Evolutionary conservation across 2,113 vertebrate species (phyloP), one percentile per base, ranked within the genome.

Genomic region (Platichthys flesus): DNA sequence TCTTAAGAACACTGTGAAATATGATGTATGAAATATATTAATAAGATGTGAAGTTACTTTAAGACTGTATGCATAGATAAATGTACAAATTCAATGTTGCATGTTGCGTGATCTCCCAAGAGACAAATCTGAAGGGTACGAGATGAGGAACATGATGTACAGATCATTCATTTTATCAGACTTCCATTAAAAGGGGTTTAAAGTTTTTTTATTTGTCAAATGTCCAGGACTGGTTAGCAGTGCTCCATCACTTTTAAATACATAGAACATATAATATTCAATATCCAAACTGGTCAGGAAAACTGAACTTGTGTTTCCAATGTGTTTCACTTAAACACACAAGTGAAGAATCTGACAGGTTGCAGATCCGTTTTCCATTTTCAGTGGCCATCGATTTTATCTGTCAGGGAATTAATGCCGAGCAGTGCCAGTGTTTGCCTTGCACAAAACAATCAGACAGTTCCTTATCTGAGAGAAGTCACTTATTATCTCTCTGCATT

Each of bases 401-500:
- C 31, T 76, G 37, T 26, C 42, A 3, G 40, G 40, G 40, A 42
- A 13, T 13, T 2, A 12, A 42, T 42, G 40, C 40, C 13, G 40
- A 42, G 40, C 40, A 42, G 40, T 42, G 40, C 40, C 40, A 62
- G 60, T 63, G 0, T 15, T 42, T 15, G 23, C 64, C 28, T 57
- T 26, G 56, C 2, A 73, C 82, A 23, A 67, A 79, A 69, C 59
- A 67, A 69, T 56, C 10, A 72, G 0, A 21, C 8, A 42, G 10
- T 18, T 31, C 14, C 71, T 79, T 81, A 69, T 75, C 67, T 70
- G 14, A 60, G 49, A 15, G 26, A 49, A 54, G 69, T 69, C 64
- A 82, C 24, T 78, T 24, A 83, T 82, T 74, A 78, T 62, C 60
- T 10, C n/a, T n/a, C 20, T 8, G 55, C 45, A 42, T 42, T 69